phyloP scores from a whole-genome alignment of 2,797 vertebrate species.

The Chaetophractus vellerosus region DNA sequence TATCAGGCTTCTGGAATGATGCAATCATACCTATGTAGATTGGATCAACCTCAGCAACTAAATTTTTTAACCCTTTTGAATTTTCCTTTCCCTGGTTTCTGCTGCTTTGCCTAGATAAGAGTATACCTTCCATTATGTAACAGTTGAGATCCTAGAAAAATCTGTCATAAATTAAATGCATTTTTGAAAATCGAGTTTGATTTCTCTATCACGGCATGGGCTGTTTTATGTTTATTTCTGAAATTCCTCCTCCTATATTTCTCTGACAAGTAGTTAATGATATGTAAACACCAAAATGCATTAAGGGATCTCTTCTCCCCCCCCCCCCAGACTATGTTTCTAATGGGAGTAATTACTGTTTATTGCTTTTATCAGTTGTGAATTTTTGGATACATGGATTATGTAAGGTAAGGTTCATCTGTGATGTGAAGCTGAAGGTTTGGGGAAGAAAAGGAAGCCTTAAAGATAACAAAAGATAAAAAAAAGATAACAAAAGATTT shows the following conservation, averaged over 20 bases:
- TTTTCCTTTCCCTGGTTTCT: conserved; percentile 15
- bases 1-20: conserved; percentile 43
- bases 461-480: conserved; percentile 28
- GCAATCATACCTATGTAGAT: not conserved
- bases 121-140: conserved; percentile 49
- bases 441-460: conserved; percentile 63
- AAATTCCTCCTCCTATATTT: conserved; percentile 70
- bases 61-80: conserved; percentile 30
- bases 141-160: conserved; percentile 63
- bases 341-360: conserved; percentile 62
- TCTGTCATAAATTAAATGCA: conserved; percentile 41
- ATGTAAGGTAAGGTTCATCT: conserved; percentile 32
- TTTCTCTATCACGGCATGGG: conserved; percentile 36
- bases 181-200: conserved; percentile 77
- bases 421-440: conserved; percentile 51
- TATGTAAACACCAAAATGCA: conserved; percentile 68
- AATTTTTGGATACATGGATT: conserved; percentile 65
- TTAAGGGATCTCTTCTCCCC: conserved; percentile 21
- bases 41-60: conserved; percentile 45
- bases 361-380: conserved; percentile 66
- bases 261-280: conserved; percentile 72
- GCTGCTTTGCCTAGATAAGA: conserved; percentile 40
- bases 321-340: conserved; percentile 15
- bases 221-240: conserved; percentile 72
- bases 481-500: conserved; percentile 39